These are phyloP conservation scores for Eumacrocentrus americanus DNA, from an alignment of 2,888 invertebrate genomes.

Conservation along the genomic window DNA sequence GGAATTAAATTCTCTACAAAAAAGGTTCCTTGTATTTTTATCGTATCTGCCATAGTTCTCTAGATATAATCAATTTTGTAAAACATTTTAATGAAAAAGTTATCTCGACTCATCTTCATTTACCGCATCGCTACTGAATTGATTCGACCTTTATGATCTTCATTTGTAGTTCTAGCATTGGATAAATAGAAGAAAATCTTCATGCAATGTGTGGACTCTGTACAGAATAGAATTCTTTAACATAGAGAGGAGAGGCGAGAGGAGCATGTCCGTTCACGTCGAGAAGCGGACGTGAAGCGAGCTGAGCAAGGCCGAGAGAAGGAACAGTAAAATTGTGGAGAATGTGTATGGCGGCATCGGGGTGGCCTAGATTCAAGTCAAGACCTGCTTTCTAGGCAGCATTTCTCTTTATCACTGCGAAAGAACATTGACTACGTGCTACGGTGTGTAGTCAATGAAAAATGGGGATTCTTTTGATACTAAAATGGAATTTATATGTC, in stretches of 20 bases:
- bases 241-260: slow-evolving; percentile 8
- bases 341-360: slow-evolving; percentile 54
- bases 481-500: no score
- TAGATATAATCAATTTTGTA: no score
- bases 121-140: no score
- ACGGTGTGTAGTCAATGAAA: slow-evolving; percentile 12
- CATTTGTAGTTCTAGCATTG: no score
- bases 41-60: no score
- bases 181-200: slow-evolving; percentile 11
- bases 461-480: no score
- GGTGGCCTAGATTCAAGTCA: slow-evolving; percentile 59
- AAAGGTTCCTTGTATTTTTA: no score
- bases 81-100: no score
- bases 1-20: no score
- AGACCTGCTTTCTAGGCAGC: slow-evolving; percentile 62
- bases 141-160: no score
- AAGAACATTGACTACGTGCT: slow-evolving; percentile 33
- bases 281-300: slow-evolving; percentile 30
- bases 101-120: no score
- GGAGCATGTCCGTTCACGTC: slow-evolving; percentile 32
- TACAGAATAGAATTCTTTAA: slow-evolving; percentile 16
- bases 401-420: slow-evolving; percentile 61
- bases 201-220: no score
- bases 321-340: slow-evolving; percentile 59
- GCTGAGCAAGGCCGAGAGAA: slow-evolving; percentile 50